A percentile compares a stretch with the other conserved stretches of the same genome.
Conservation (phyloP, 2,797 vertebrate species). For the Eulemur albifrons region DNA sequence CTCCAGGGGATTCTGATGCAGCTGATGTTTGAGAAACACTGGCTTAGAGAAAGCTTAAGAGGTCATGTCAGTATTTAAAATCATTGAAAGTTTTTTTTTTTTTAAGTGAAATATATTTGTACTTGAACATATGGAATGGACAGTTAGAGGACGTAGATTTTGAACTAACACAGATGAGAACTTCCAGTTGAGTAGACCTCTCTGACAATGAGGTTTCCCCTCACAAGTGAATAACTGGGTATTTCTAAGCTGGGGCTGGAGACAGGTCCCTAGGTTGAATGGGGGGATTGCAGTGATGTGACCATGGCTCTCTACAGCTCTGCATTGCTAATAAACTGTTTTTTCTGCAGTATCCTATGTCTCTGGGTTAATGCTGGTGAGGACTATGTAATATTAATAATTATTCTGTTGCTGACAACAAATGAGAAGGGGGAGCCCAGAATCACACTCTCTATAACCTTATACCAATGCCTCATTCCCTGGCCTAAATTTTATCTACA, state of each 20-base stretch:
- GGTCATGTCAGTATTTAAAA: background rate
- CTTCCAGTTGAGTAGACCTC: background rate
- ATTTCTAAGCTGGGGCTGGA: background rate
- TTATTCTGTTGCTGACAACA: background rate
- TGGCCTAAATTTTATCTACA: background rate
- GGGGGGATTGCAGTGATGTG: rapidly evolving
- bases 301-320: background rate
- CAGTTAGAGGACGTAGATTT: background rate
- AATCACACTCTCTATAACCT: background rate
- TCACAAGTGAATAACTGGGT: background rate
- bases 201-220: background rate
- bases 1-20: background rate
- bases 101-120: background rate
- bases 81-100: background rate
- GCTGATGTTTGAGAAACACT: background rate
- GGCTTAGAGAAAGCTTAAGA: background rate
- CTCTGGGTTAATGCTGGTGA: background rate
- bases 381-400: background rate
- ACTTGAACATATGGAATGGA: background rate
- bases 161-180: background rate
- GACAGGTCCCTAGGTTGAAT: background rate
- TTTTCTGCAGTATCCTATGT: background rate
- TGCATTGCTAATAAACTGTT: background rate
- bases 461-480: background rate
- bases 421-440: background rate